Conservation (phyloP, 2,797 vertebrate genomes). For the Aphelocoma californica region DNA sequence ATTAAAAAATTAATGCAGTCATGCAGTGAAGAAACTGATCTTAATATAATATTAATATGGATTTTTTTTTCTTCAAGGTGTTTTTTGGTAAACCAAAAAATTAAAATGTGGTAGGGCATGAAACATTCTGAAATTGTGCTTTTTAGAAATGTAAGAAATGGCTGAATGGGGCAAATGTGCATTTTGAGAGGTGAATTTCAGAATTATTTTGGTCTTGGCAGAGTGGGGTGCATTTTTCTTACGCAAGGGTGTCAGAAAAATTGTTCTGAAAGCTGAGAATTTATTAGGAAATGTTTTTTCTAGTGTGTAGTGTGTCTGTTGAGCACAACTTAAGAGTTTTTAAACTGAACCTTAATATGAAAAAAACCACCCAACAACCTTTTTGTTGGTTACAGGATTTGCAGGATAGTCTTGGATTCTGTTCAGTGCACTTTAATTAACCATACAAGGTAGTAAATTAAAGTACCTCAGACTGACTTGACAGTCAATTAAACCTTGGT, state of each 20-base stretch:
- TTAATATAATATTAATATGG: not conserved
- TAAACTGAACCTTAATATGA: not conserved
- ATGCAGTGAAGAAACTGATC: not conserved
- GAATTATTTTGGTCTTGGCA: not conserved
- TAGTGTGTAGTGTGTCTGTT: not conserved
- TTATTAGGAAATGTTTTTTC: not conserved
- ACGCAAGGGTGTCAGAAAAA: not conserved
- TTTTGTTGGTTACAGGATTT: conserved; percentile 24
- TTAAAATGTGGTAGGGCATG: not conserved
- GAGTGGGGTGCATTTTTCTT: not conserved
- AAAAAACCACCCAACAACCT: not conserved
- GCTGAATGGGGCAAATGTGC: not conserved
- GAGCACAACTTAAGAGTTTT: not conserved
- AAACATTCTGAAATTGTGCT: not conserved
- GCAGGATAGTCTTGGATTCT: conserved; percentile 14
- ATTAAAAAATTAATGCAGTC: not conserved
- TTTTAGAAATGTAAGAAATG: not conserved
- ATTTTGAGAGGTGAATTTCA: not conserved
- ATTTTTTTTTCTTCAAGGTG: not conserved
- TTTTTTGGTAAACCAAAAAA: not conserved
- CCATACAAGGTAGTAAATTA: conserved; percentile 48
- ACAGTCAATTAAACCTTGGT: conserved; percentile 58
- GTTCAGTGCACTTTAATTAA: conserved; percentile 43
- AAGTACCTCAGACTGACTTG: conserved; percentile 54
- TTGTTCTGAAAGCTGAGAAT: not conserved